Evolutionary conservation across 2,888 invertebrate species (phyloP).

Genomic region (Flabesymbios commensalis): DNA sequence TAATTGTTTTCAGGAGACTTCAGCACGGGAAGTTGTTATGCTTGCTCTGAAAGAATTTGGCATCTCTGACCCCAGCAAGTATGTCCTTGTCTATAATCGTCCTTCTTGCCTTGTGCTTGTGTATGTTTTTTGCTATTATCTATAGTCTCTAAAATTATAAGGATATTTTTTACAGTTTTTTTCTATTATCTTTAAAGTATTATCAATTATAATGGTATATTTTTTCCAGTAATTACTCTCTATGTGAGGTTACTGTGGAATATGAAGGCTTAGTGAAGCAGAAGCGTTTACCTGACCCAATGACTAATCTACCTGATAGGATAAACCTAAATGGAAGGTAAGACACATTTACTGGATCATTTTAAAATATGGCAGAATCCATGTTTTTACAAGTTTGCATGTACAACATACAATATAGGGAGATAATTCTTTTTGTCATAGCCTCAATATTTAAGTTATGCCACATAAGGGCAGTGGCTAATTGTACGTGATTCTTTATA

Average conservation of each 20-base stretch:
- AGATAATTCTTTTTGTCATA: no score
- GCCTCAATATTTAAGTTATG: no score
- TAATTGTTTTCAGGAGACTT: constrained; percentile 66
- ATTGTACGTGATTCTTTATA: no score
- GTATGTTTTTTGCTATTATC: no score
- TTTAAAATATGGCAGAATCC: no score
- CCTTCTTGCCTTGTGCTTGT: background rate
- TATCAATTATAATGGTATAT: background rate
- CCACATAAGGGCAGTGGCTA: no score
- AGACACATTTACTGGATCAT: constrained; percentile 16
- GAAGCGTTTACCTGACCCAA: constrained; percentile 87
- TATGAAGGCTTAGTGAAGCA: constrained; percentile 94
- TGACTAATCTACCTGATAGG: constrained; percentile 93
- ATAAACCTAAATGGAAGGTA: constrained; percentile 74
- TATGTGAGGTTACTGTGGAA: constrained; percentile 93
- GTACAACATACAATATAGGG: no score
- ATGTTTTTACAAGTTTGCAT: no score
- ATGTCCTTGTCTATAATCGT: constrained; percentile 22
- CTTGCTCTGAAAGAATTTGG: constrained; percentile 94
- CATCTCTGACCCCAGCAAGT: constrained; percentile 86
- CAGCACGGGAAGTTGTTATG: constrained; percentile 85
- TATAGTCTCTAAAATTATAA: no score
- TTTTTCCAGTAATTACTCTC: constrained; percentile 75
- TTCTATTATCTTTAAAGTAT: background rate
- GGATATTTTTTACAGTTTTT: no score